phyloP scores from a whole-genome alignment of 1,140 invertebrate species.

The Diachasma alloeum region DNA sequence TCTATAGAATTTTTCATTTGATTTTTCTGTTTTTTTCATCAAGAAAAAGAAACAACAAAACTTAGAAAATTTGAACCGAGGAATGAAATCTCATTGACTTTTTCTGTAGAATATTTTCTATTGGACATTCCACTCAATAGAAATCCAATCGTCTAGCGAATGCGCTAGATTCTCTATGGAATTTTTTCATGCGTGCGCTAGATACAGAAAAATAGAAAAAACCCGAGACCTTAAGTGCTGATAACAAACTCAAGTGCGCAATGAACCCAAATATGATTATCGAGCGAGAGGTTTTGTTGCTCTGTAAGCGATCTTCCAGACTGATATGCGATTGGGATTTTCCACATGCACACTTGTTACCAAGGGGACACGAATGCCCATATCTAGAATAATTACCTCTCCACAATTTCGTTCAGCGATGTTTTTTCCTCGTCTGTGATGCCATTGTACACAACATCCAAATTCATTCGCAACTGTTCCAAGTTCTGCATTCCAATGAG shows the following conservation, averaged over 20 bases:
- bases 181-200: neutral
- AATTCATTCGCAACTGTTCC: conserved; percentile 69
- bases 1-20: too few relatives aligned
- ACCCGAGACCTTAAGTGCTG: neutral
- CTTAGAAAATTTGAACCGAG: too few relatives aligned
- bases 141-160: too few relatives aligned
- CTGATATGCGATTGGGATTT: neutral
- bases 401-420: conserved; percentile 68
- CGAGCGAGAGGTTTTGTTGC: neutral
- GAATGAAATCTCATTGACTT: too few relatives aligned
- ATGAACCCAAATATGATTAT: neutral
- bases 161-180: too few relatives aligned
- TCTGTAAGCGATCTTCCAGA: neutral
- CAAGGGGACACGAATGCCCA: too few relatives aligned
- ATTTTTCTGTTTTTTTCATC: too few relatives aligned
- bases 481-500: conserved; percentile 76
- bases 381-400: conserved; percentile 70
- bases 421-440: conserved; percentile 70
- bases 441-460: conserved; percentile 69
- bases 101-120: too few relatives aligned
- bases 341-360: neutral
- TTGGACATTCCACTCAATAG: too few relatives aligned
- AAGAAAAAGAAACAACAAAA: too few relatives aligned
- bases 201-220: neutral
- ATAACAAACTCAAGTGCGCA: neutral